A percentile compares a stretch with the other conserved stretches of the same genome.
Conservation (phyloP, 2,888 invertebrate species). For the Macaria notata region DNA sequence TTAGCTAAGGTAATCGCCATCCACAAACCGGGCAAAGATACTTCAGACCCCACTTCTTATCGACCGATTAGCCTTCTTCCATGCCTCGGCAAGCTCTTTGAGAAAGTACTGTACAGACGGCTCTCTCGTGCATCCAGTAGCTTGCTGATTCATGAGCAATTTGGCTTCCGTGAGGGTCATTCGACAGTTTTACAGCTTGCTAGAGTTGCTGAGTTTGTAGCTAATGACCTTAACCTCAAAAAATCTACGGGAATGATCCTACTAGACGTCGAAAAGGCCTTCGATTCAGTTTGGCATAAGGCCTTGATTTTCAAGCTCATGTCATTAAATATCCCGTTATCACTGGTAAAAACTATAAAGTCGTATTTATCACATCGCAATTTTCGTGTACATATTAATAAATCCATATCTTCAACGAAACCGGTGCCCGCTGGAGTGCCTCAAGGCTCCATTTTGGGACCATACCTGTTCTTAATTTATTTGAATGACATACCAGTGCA, state of each 20-base stretch:
- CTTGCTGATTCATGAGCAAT: conserved; percentile 8
- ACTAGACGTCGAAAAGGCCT: too few relatives aligned
- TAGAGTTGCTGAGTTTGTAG: conserved; percentile 5
- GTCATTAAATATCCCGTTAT: too few relatives aligned
- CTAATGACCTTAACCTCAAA: conserved; percentile 1
- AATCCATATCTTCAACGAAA: neutral
- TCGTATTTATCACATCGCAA: too few relatives aligned
- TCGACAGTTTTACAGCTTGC: conserved; percentile 9
- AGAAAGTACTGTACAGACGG: conserved; percentile 10
- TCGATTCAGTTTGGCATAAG: too few relatives aligned
- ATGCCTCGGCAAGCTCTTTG: conserved; percentile 9
- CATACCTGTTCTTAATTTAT: neutral
- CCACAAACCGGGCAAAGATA: conserved; percentile 8
- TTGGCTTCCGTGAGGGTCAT: conserved; percentile 8
- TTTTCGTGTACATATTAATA: neutral
- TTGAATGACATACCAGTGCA: conserved; percentile 9
- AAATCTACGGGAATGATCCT: conserved; percentile 1
- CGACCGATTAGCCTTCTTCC: conserved; percentile 11
- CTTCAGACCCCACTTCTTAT: conserved; percentile 2
- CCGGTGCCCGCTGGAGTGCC: neutral
- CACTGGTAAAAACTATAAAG: too few relatives aligned
- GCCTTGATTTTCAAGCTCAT: too few relatives aligned
- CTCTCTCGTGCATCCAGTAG: neutral
- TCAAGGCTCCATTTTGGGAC: neutral
- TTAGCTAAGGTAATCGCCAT: conserved; percentile 11